Base-by-base conservation (phyloP, 1,140 invertebrate genomes). In the Drosophila navojoa region DNA sequence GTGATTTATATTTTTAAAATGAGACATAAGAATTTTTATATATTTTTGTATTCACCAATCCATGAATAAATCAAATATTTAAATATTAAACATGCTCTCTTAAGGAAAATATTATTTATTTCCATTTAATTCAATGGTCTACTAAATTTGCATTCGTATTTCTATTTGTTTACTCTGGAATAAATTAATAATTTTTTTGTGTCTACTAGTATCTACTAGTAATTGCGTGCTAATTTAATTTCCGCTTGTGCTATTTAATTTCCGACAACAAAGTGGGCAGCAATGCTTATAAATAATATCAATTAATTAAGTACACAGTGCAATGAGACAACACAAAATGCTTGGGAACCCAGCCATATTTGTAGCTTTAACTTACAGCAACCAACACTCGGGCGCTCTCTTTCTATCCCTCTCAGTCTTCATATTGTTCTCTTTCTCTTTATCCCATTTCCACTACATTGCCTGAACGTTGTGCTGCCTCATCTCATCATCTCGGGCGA, bases 221-320 rank as follows among this genome's bases (percentile, higher is more conserved):
- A 73, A 58, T 61, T 69, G 71, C 29, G 47, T 47, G 72, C 84
- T 87, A 87, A 87, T 87, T 89, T 89, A 78, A 89, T 89, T 84
- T 89, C 84, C 84, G 84, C 64, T 75, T 77, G 57, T 58, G 76
- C 85, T 77, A 79, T 87, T 89, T 87, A 82, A 87, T 87, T 89
- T 87, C 79, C 84, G 84, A 68, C 50, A 64, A 68, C 63, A 70
- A 67, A 70, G n/a, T 53, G 50, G 55, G 38, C 42, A 44, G 60
- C 58, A 68, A 69, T 82, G 82, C 79, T 87, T 89, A 80, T 89
- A 80, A 89, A 89, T 89, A 89, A 89, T 89, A 80, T 80, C 77
- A 89, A 89, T 89, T 89, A 89, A 89, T 89, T 89, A 89, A 73
- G 79, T 74, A 72, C 68, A 74, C 66, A 63, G 62, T 44, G 38